Percentiles rank a stretch among this genome's conserved stretches.
Evolutionary conservation across 1,140 invertebrate species (phyloP).

Genomic region (Teleopsis dalmanni): DNA sequence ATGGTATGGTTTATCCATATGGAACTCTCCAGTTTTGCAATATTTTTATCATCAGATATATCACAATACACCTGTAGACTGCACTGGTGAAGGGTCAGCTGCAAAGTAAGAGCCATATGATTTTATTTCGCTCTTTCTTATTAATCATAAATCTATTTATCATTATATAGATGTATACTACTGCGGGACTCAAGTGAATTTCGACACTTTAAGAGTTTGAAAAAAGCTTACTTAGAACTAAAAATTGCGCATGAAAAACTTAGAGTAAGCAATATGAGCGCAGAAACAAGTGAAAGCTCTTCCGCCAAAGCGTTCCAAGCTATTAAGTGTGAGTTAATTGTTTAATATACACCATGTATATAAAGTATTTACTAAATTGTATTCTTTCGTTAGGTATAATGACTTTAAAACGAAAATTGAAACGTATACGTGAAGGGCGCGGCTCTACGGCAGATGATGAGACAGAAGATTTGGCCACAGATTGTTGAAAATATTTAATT

Average conservation of each 20-base stretch:
- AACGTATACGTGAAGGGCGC: slow-evolving; percentile 40
- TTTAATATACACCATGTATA: neutral
- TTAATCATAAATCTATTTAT: neutral
- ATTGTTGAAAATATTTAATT: neutral
- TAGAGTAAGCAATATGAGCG: slow-evolving; percentile 22
- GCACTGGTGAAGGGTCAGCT: slow-evolving; percentile 38
- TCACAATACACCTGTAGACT: slow-evolving; percentile 34
- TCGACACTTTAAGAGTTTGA: slow-evolving; percentile 36
- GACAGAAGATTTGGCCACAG: slow-evolving; percentile 18
- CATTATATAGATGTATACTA: slow-evolving; percentile 29
- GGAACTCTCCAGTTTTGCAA: slow-evolving; percentile 41
- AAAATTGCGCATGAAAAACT: slow-evolving; percentile 34
- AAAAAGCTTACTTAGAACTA: slow-evolving; percentile 37
- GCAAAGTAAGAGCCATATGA: slow-evolving; percentile 24
- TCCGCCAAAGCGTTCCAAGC: slow-evolving; percentile 42
- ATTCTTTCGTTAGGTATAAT: slow-evolving; percentile 29
- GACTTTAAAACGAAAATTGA: slow-evolving; percentile 41
- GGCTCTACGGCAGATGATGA: slow-evolving; percentile 35
- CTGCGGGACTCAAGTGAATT: slow-evolving; percentile 36
- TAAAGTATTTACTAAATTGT: neutral
- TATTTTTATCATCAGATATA: slow-evolving; percentile 44
- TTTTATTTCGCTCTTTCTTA: neutral
- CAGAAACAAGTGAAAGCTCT: slow-evolving; percentile 17
- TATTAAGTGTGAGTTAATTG: slow-evolving; percentile 33
- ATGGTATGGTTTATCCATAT: slow-evolving; percentile 40